Base-by-base conservation (phyloP, 2,888 invertebrate species). In the Geophilus truncorum region DNA sequence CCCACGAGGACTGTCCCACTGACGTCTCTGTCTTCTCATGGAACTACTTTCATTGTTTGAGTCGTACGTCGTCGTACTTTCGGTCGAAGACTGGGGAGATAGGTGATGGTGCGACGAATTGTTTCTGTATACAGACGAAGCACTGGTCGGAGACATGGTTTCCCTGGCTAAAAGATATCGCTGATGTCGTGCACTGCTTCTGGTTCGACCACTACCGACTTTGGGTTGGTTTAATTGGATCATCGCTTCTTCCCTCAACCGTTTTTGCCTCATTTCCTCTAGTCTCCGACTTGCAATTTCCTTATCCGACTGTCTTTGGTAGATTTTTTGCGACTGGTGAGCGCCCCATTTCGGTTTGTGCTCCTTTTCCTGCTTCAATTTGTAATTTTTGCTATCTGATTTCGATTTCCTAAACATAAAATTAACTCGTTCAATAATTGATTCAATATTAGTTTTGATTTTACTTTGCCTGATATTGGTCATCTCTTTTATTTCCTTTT, bases 111-210 rank as follows among this genome's bases (percentile, higher is more conserved):
- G 77, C 6, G 77, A 32, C 9, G 75, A 9, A 7, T 32, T 15
- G 9, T 77, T 21, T 12, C 77, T 77, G 32, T 62, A 62, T 7
- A 21, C 15, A 57, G 18, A 23, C 23, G 62, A 25, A 25, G 62
- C 62, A 62, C 25, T 40, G 0, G 12, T 15, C 21, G 78, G 78
- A 21, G 79, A 34, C 1, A 21, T 32, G n/a, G 40, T 76, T 57
- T 81, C 81, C n/a, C 78, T 75, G 0, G 80, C 81, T n/a, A 81
- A 25, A 6, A 81, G 28, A 45, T 80, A 77, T 9, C 80, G 77
- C 25, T 81, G 81, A 75, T 78, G 80, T 21, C 78, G 57, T 15
- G 81, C 81, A 51, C 81, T 81, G 34, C 81, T 80, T 75, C 80
- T 28, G 6, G 80, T 80, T 45, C 80, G 45, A 7, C 23, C 23